Evolutionary conservation across 2,113 vertebrate genomes (phyloP), one percentile per base, ranked within the genome.

Genomic region (Aleadryas rufinucha): DNA sequence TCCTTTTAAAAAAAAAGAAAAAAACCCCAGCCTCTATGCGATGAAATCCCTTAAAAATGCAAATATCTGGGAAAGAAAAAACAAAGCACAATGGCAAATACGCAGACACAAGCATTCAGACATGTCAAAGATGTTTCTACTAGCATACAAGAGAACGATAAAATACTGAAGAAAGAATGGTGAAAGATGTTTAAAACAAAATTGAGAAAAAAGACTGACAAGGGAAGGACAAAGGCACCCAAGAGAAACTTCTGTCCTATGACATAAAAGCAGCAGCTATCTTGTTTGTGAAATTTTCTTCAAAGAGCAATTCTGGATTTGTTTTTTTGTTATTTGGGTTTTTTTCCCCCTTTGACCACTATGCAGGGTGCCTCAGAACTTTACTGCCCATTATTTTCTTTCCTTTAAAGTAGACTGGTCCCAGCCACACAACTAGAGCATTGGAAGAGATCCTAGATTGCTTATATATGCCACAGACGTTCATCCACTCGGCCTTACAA

Each of bases 161-260:
- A 70, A 76, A 45, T 8, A 66, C 16, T 42, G 33, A 81, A 70
- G 21, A 72, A 87, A 69, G 44, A 85, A 72, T 9, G 19, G 41
- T 57, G 23, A 83, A 69, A 31, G 16, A 57, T 35, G 11, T 49
- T 75, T 22, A 7, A 35, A 66, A 49, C 39, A 37, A 49, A 33
- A 47, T 5, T 12, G 21, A 54, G 30, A 63, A 50, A 21, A 28
- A 70, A 68, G 19, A 30, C 16, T 54, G 31, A 49, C 30, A 86
- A 52, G 12, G 75, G 64, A 92, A 94, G 72, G 79, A 88, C 6
- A 1, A 86, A 80, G 44, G 35, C 39, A 93, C 20, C 6, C 14
- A 26, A 72, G 66, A 95, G 54, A 11, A 96, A 83, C 57, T 85
- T 63, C 82, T 90, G 50, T 65, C 66, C 75, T 85, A 77, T 28